Conservation (phyloP, 2,113 vertebrate species). For the Falcunculus frontatus region DNA sequence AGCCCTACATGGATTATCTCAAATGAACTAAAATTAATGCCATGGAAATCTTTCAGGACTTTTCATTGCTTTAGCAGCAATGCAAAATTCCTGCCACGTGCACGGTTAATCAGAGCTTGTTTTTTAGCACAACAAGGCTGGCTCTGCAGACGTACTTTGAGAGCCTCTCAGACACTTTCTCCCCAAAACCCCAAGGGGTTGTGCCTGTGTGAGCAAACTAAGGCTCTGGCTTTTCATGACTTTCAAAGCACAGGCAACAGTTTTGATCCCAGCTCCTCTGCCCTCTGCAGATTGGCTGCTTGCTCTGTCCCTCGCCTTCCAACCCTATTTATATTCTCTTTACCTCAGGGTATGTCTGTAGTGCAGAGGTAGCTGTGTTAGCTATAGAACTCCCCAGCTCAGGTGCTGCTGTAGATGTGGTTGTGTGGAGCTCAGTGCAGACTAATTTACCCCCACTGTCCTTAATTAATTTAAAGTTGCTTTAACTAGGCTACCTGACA, state of each 20-base stretch:
- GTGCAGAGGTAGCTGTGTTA: background rate
- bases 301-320: background rate
- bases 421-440: background rate
- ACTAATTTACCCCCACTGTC: background rate
- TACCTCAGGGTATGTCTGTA: background rate
- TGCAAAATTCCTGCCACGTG: slow-evolving; percentile 33
- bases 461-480: background rate
- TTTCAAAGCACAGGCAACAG: background rate
- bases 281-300: background rate
- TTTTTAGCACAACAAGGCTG: slow-evolving; percentile 13
- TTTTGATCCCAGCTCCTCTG: slow-evolving; percentile 22
- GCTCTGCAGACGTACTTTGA: background rate
- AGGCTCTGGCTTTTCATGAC: slow-evolving; percentile 21
- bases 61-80: background rate
- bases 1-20: slow-evolving; percentile 13
- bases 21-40: slow-evolving; percentile 35
- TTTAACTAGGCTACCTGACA: background rate
- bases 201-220: background rate
- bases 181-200: background rate
- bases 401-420: background rate
- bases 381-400: background rate
- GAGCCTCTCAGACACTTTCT: background rate
- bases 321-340: slow-evolving; percentile 27
- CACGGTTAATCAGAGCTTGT: slow-evolving; percentile 7
- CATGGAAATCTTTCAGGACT: slow-evolving; percentile 24